Percentiles rank a stretch among this genome's conserved stretches.
Conservation (phyloP, 2,797 vertebrate genomes). For the Smutsia temminckii region DNA sequence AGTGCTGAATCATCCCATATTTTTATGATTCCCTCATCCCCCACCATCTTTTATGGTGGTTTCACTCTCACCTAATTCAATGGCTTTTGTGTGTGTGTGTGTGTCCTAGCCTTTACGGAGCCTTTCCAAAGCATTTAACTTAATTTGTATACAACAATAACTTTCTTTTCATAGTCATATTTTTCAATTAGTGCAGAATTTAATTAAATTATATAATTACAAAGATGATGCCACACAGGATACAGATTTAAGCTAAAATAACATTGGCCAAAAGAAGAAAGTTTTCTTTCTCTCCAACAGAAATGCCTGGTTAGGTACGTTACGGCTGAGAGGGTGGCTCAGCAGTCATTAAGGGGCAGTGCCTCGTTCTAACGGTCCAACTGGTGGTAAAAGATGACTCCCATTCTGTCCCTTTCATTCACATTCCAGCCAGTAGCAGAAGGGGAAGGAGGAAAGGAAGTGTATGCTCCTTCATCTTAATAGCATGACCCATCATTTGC, state of each 20-base stretch:
- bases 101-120: not conserved
- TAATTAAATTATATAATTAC: constrained; percentile 45
- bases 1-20: not conserved
- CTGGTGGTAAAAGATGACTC: not conserved
- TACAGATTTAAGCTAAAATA: constrained; percentile 54
- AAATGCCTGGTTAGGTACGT: not conserved
- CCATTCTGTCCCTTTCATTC: not conserved
- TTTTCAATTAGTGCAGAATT: constrained; percentile 30
- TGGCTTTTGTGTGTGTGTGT: not conserved
- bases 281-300: not conserved
- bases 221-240: constrained; percentile 2
- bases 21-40: constrained; percentile 3
- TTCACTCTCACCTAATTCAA: constrained; percentile 23
- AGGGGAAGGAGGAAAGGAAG: not conserved
- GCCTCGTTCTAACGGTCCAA: not conserved
- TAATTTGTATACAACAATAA: constrained; percentile 32
- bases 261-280: not conserved
- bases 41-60: not conserved
- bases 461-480: not conserved
- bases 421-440: not conserved
- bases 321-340: not conserved
- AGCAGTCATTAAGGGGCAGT: not conserved
- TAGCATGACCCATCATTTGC: not conserved
- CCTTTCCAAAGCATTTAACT: constrained; percentile 42
- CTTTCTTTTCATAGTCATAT: constrained; percentile 14